Conservation (phyloP, 1,140 invertebrate genomes). For the Elymnias hypermnestra region DNA sequence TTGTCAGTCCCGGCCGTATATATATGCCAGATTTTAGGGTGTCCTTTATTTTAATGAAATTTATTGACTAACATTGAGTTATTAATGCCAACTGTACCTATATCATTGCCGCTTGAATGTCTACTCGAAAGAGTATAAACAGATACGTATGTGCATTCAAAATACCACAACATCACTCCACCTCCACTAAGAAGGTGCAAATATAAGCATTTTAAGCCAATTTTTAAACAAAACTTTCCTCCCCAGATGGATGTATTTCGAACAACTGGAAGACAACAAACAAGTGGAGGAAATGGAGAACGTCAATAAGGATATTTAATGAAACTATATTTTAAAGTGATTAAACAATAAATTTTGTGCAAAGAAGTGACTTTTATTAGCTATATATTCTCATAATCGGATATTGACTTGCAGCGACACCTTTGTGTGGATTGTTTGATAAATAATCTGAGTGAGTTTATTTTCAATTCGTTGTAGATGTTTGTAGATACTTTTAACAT, state of each 20-base stretch:
- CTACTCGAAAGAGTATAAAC: too few species aligned
- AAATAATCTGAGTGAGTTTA: constrained; percentile 3
- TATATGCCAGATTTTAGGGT: too few species aligned
- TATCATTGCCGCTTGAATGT: too few species aligned
- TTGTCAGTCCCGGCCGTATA: too few species aligned
- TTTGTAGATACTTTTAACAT: constrained; percentile 33
- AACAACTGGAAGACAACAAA: constrained; percentile 51
- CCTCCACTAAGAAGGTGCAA: too few species aligned
- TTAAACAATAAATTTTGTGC: constrained; percentile 15
- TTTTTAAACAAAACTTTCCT: too few species aligned
- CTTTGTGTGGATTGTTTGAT: constrained; percentile 3
- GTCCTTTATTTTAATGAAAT: too few species aligned
- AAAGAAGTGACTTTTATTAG: constrained; percentile 14
- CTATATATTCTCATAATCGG: not conserved
- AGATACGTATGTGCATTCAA: too few species aligned
- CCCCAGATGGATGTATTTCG: constrained; percentile 69
- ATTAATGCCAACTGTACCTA: not conserved
- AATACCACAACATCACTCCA: too few species aligned
- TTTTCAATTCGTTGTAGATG: constrained; percentile 6
- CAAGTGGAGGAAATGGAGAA: constrained; percentile 54
- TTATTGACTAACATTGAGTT: too few species aligned
- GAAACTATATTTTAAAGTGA: constrained; percentile 9
- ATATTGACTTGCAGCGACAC: not conserved
- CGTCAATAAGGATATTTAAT: constrained; percentile 49
- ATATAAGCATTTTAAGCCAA: too few species aligned